Conservation (phyloP, 2,888 invertebrate genomes). For the Zaprionus lineosus region DNA sequence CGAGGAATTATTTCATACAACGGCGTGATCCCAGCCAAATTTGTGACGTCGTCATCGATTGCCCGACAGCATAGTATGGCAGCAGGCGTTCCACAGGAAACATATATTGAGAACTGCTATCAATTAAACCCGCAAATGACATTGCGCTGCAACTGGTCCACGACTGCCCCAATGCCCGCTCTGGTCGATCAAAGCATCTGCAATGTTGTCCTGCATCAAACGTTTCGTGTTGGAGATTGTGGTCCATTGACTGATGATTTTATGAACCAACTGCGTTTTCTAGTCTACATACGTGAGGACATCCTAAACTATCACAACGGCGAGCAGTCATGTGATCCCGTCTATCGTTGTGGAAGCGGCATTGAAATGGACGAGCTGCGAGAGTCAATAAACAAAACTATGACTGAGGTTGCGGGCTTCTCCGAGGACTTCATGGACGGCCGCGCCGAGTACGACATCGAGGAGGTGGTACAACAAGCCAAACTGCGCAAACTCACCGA, state of each 20-base stretch:
- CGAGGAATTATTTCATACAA: slow-evolving; percentile 76
- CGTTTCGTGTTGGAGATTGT: slow-evolving; percentile 70
- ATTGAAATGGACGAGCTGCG: slow-evolving; percentile 76
- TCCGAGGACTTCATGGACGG: slow-evolving; percentile 56
- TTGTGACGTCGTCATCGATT: slow-evolving; percentile 64
- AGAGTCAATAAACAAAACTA: slow-evolving; percentile 73
- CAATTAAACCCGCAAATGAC: slow-evolving; percentile 73
- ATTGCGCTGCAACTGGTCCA: slow-evolving; percentile 75
- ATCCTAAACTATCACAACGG: slow-evolving; percentile 76
- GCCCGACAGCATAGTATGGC: slow-evolving; percentile 66
- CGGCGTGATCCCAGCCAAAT: slow-evolving; percentile 65
- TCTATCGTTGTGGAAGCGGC: slow-evolving; percentile 79
- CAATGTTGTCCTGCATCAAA: slow-evolving; percentile 77
- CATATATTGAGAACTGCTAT: slow-evolving; percentile 77
- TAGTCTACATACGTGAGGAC: slow-evolving; percentile 80
- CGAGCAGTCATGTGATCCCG: slow-evolving; percentile 59
- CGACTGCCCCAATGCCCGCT: slow-evolving; percentile 55
- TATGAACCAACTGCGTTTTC: slow-evolving; percentile 78
- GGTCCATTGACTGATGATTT: slow-evolving; percentile 72
- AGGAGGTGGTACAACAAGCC: slow-evolving; percentile 78
- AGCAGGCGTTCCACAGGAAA: slow-evolving; percentile 43
- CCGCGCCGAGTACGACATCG: slow-evolving; percentile 73
- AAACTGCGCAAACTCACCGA: slow-evolving; percentile 72
- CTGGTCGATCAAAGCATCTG: slow-evolving; percentile 76
- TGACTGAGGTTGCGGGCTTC: slow-evolving; percentile 78